Base-by-base conservation (phyloP, 2,797 vertebrate species). In the Pseudomugil tenellus region DNA sequence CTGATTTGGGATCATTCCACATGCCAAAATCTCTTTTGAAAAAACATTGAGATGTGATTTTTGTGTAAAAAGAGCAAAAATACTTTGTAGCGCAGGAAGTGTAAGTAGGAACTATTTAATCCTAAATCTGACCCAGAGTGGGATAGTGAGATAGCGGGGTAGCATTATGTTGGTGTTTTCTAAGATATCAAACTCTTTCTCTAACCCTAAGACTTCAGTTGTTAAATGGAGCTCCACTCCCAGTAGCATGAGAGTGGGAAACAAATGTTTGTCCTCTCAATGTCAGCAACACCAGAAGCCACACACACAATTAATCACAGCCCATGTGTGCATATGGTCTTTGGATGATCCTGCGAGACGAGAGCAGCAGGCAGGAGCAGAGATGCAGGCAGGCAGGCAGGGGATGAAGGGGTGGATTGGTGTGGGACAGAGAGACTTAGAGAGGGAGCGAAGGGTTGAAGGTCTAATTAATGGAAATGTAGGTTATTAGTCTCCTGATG, bases 381-480 rank as follows among this genome's bases (percentile, higher is more conserved):
- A 57, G 67, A 74, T 58, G 80, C 58, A 61, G 62, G 65, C 68
- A 61, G 62, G 65, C 68, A 82, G 76, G 62, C 66, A 62, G 74
- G 75, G 86, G 86, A 79, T 34, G 55, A 61, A 59, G 83, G 74
- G 76, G 54, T 72, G 84, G 80, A 90, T 84, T 81, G 81, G 80
- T 89, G 88, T 80, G 90, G 88, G 90, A 92, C 70, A 60, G 72
- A 80, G 89, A 84, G 80, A 86, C 85, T 55, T 79, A 80, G 83
- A 74, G 85, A 79, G 86, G 78, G 89, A 91, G 91, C 79, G 76
- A 85, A 86, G 92, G 93, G 92, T 93, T 92, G 91, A 94, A 94
- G 94, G 94, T 94, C 94, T 94, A 95, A 95, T 95, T 94, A 93
- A 94, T 93, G 92, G 86, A 93, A 93, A 95, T 95, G 93, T 95